Base-by-base conservation (phyloP, 2,888 invertebrate genomes). In the Sclerodermus sp. region DNA sequence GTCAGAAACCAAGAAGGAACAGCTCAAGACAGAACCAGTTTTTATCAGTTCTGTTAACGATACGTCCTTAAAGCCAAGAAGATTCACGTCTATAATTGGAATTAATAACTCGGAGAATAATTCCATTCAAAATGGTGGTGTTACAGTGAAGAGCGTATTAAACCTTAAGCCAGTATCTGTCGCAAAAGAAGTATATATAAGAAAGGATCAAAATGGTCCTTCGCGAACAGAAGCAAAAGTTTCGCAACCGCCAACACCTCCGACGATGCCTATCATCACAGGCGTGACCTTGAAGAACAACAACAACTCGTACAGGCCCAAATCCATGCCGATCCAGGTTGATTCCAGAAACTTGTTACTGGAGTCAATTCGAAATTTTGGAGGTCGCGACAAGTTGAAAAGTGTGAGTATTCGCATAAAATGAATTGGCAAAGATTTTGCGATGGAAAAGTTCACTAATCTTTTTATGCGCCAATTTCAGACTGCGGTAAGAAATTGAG, bases 281-380 rank as follows among this genome's bases (percentile, higher is more conserved):
- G 77, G 77, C 3, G 77, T 77, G 0, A 77, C 73, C 1, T 49
- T 77, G 13, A 77, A 77, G 42, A 77, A 64, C 49, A 55, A 64
- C 30, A 77, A 64, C 49, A 55, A 64, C 30, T 73, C 53, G 23
- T 48, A 60, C 1, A 69, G 68, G 49, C 67, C 71, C 2, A 72
- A 70, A 23, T 66, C 69, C 0, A 64, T 64, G 55, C 51, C 64
- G 5, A 51, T 53, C 15, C 68, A 72, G 40, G 65, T 76, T 1
- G 87, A 89, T 74, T 82, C 86, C 0, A 80, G 89, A 40, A 85
- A 87, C 60, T 83, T 85, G 64, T 79, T 91, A 30, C 78, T 91
- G 73, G 83, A 84, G 43, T 87, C 88, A 14, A 91, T 91, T 66
- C 80, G 88, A 57, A 86, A 82, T 70, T 90, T 89, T 57, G 87